Evolutionary conservation across 2,888 invertebrate species (phyloP), one percentile per base, ranked within the genome.

Genomic region (Calameuta filiformis): DNA sequence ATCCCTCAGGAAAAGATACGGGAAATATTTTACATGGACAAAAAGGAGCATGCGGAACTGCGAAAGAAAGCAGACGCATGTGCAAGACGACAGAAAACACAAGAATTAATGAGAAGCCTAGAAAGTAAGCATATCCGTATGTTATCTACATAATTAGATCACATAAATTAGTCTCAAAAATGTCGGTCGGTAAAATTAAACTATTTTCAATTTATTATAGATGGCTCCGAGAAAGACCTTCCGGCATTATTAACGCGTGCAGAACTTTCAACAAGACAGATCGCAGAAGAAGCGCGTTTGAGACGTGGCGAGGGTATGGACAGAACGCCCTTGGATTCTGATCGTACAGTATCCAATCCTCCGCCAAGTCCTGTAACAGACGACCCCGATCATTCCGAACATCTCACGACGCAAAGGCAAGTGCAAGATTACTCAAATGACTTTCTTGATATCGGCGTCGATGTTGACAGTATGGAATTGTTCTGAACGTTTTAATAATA

Each of bases 351-450:
- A 68, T 94, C 94, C 2, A 96, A 96, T 92, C 96, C 96, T 73
- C 96, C 96, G 15, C 96, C 96, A 9, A 96, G 96, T 35, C 96
- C 96, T 0, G 96, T 95, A 56, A 96, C 95, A 0, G 95, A 95
- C 90, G 94, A 95, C 83, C 92, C 91, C 31, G 91, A 91, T 84
- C 91, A 91, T 78, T 83, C 89, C 23, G 91, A 91, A 78, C 87
- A 85, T 82, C 73, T 87, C 82, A 23, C 88, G 82, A 79, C 88
- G 87, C 79, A 90, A 85, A 86, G 92, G 87, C 86, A 87, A 82
- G 81, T 89, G 91, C 87, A 91, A 90, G 81, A 92, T 73, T 95
- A 96, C 77, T 95, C 95, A 77, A 95, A 95, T 77, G 96, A 96
- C 89, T 95, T 94, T 90, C 92, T 96, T 77, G 96, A 96, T 86